phyloP scores from a whole-genome alignment of 2,888 invertebrate genomes.

The Dinocampus coccinellae region DNA sequence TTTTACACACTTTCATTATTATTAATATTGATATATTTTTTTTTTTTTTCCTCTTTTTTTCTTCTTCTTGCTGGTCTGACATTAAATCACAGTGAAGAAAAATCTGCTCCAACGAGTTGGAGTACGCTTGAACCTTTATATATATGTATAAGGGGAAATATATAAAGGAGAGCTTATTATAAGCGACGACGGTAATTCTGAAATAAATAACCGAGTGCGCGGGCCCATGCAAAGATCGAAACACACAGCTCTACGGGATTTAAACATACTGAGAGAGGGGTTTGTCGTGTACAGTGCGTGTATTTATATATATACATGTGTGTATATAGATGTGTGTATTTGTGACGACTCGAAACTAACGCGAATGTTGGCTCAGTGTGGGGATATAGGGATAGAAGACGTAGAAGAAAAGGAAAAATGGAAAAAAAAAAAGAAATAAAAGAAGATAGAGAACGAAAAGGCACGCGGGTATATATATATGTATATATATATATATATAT shows the following conservation, averaged over 20 bases:
- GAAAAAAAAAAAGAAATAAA: slow-evolving; percentile 37
- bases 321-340: background rate
- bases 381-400: slow-evolving; percentile 30
- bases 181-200: slow-evolving; percentile 69
- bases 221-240: slow-evolving; percentile 45
- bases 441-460: slow-evolving; percentile 35
- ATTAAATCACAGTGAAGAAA: slow-evolving; percentile 66
- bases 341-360: slow-evolving; percentile 30
- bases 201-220: slow-evolving; percentile 66
- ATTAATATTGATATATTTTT: too few relatives aligned
- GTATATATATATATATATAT: slow-evolving; percentile 14
- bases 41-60: too few relatives aligned
- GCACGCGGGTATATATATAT: slow-evolving; percentile 25
- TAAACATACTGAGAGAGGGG: background rate
- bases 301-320: background rate
- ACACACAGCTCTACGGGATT: slow-evolving; percentile 28
- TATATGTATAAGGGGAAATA: background rate
- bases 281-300: background rate
- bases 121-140: slow-evolving; percentile 48
- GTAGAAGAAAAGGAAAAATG: too few relatives aligned
- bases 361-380: slow-evolving; percentile 40
- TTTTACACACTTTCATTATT: too few relatives aligned
- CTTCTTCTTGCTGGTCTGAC: too few relatives aligned
- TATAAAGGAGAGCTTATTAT: slow-evolving; percentile 69
- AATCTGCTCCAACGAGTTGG: slow-evolving; percentile 62